Base-by-base conservation (phyloP, 2,797 vertebrate genomes). In the Salarias fasciatus region DNA sequence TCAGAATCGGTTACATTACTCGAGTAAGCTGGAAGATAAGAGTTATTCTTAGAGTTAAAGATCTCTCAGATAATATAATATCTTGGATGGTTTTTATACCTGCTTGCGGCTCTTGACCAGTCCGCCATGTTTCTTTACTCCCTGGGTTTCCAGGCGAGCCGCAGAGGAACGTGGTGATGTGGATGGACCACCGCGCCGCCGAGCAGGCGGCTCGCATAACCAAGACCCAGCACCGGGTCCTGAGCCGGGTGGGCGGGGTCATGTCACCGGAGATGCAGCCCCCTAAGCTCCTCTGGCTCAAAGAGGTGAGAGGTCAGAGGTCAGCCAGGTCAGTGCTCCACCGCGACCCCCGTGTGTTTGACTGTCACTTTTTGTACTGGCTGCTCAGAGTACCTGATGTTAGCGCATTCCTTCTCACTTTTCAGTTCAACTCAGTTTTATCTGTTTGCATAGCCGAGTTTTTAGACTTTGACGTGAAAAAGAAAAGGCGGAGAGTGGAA, bases 211-310 rank as follows among this genome's bases (percentile, higher is more conserved):
- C 91, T 31, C 92, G 79, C 24, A 98, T 99, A 85, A 99, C 96
- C 2, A 64, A 79, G 47, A 88, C 88, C 0, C 88, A 89, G 8
- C 97, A 98, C 80, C 46, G 52, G 1, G 92, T 96, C 52, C 90
- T 99, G 63, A 90, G 37, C 52, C 87, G 90, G 0, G 93, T 99
- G 0, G 97, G 97, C 0, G 97, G 97, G 0, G 88, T 94, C 78
- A 98, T 99, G 97, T 99, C 97, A 37, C 96, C 95, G 52, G 97
- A 99, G 86, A 96, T 99, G 97, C 97, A 99, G 82, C 96, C 97
- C 1, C 97, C 97, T 0, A 99, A 99, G 80, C 88, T 99, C 63
- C 92, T 99, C 48, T 99, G 97, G 97, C 86, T 99, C 40, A 99
- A 97, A 90, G 96, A 98, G 93, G 97, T 98, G 81, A 95, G 94